These are phyloP conservation scores for Hofmannophila pseudospretella DNA, from an alignment of 2,888 invertebrate species.

Conservation along the genomic window DNA sequence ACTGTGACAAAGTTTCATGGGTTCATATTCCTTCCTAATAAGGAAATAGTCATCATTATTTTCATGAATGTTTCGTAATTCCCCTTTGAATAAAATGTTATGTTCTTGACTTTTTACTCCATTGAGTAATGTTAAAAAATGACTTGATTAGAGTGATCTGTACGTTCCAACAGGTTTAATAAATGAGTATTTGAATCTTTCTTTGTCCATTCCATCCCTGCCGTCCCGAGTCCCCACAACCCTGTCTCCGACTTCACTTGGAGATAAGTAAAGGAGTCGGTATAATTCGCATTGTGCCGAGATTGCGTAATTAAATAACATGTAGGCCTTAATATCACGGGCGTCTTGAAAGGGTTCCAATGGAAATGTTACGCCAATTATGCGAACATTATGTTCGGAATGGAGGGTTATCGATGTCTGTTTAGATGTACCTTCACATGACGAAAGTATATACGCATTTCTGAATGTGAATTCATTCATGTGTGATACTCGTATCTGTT, in stretches of 20 bases:
- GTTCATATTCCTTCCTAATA: no score
- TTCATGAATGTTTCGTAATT: no score
- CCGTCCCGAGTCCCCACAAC: conserved; percentile 22
- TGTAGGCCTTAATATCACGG: conserved; percentile 71
- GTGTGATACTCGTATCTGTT: conserved; percentile 1
- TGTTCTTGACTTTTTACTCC: no score
- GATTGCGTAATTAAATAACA: conserved; percentile 77
- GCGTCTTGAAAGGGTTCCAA: conserved; percentile 74
- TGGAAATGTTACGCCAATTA: conserved; percentile 77
- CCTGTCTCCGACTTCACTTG: conserved; percentile 31
- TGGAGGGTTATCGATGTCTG: conserved; percentile 68
- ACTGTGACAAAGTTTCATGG: no score
- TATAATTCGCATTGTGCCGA: conserved; percentile 70
- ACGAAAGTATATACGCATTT: conserved; percentile 12
- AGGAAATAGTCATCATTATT: no score
- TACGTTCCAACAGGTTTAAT: no score
- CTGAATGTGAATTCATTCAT: background rate
- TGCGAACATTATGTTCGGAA: conserved; percentile 73
- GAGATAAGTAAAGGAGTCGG: conserved; percentile 53
- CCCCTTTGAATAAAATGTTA: no score
- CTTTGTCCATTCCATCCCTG: conserved; percentile 29
- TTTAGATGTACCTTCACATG: conserved; percentile 16
- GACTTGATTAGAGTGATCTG: no score
- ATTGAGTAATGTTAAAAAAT: no score
- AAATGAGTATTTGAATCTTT: no score